These are phyloP conservation scores for Myotis vivesi DNA, from an alignment of 2,797 vertebrate genomes.

Conservation along the genomic window DNA sequence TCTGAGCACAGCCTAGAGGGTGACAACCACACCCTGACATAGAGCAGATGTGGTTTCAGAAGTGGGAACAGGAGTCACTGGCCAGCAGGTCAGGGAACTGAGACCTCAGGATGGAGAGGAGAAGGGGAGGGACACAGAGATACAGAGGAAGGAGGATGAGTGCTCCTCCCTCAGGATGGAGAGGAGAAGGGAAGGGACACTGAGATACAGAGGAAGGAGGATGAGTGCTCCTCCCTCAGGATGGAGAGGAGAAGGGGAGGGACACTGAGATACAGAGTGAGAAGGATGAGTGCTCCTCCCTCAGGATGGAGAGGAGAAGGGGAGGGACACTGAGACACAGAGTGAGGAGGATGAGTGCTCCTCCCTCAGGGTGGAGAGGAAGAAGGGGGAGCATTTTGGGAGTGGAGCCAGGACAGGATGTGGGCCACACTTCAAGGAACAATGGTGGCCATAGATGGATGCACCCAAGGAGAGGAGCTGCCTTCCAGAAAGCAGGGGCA, in stretches of 20 bases:
- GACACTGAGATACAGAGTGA: too few species aligned
- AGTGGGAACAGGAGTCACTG: neutral
- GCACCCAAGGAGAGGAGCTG: neutral
- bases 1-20: neutral
- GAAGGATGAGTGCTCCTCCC: too few species aligned
- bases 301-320: too few species aligned
- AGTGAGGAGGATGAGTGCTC: neutral
- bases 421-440: neutral
- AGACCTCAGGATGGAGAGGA: too few species aligned
- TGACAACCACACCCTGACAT: accelerated
- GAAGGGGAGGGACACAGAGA: neutral
- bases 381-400: accelerated
- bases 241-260: accelerated
- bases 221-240: too few species aligned
- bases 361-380: too few species aligned
- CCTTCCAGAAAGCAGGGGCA: accelerated
- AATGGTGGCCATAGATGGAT: too few species aligned
- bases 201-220: too few species aligned
- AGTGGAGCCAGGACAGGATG: neutral
- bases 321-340: neutral
- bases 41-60: neutral
- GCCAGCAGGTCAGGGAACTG: neutral
- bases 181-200: too few species aligned
- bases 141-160: too few species aligned
- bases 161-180: too few species aligned